Evolutionary conservation across 2,888 invertebrate genomes (phyloP).

Genomic region (Diplolepis rosae): DNA sequence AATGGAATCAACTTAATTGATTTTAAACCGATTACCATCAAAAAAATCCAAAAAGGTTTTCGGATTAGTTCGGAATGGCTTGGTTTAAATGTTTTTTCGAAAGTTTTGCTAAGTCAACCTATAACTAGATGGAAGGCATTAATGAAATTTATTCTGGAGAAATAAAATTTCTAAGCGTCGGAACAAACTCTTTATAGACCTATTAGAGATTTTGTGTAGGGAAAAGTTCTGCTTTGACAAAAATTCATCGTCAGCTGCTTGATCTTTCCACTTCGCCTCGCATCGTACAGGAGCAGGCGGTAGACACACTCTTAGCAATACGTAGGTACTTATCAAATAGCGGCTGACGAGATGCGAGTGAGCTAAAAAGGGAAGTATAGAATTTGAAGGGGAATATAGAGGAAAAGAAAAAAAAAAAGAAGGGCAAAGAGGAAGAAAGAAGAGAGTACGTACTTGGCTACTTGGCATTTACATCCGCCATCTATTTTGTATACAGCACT

Average conservation of each 20-base stretch:
- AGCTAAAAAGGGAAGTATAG: constrained; percentile 43
- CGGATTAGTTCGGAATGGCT: too few relatives aligned
- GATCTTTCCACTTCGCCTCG: constrained; percentile 56
- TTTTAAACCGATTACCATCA: too few relatives aligned
- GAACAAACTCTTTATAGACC: too few relatives aligned
- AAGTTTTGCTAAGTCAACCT: too few relatives aligned
- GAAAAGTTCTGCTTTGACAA: constrained; percentile 32
- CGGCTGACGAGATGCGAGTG: constrained; percentile 42
- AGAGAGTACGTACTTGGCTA: constrained; percentile 57
- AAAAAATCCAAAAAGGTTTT: too few relatives aligned
- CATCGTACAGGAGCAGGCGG: constrained; percentile 44
- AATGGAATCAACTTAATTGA: too few relatives aligned
- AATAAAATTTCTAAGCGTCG: too few relatives aligned
- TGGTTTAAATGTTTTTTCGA: too few relatives aligned
- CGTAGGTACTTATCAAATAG: constrained; percentile 54
- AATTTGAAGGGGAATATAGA: constrained; percentile 24
- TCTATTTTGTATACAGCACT: constrained; percentile 61
- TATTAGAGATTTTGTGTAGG: neutral
- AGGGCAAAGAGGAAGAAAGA: constrained; percentile 38
- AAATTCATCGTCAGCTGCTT: constrained; percentile 59
- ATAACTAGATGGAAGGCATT: too few relatives aligned
- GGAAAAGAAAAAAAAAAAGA: constrained; percentile 42
- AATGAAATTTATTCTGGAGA: too few relatives aligned
- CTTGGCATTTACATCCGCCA: constrained; percentile 64
- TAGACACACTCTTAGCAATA: constrained; percentile 46